Percentiles rank a stretch among this genome's conserved stretches.
phyloP scores from a whole-genome alignment of 2,797 vertebrate genomes.

The Cyclura pinguis region DNA sequence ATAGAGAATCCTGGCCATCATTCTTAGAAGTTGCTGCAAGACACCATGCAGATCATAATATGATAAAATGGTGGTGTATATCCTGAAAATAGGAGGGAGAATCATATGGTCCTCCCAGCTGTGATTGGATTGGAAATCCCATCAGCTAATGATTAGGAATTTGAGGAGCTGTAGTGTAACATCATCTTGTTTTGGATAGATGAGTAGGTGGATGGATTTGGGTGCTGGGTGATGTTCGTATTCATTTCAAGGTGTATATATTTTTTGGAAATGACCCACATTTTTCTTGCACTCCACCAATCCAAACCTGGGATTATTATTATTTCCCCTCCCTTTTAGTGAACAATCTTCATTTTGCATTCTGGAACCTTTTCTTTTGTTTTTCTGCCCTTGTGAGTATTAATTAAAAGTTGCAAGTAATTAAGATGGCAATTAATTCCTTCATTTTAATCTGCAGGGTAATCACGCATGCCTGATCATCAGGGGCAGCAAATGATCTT shows the following conservation, averaged over 20 bases:
- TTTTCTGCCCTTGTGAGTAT: conserved; percentile 67
- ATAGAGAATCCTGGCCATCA: background rate
- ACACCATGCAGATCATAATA: background rate
- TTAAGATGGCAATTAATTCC: conserved; percentile 77
- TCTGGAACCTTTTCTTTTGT: conserved; percentile 54
- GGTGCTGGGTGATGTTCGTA: conserved; percentile 6
- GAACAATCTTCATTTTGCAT: conserved; percentile 65
- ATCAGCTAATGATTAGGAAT: too few relatives aligned
- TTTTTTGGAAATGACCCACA: conserved; percentile 6
- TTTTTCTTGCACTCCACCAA: conserved; percentile 13
- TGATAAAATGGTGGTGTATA: background rate
- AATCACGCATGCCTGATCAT: conserved; percentile 70
- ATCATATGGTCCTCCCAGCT: too few relatives aligned
- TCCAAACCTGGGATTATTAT: conserved; percentile 55
- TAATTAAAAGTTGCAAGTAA: conserved; percentile 75
- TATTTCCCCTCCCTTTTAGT: conserved; percentile 50
- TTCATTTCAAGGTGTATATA: background rate
- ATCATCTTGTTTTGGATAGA: too few relatives aligned
- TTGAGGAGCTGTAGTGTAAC: too few relatives aligned
- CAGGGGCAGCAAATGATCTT: conserved; percentile 42
- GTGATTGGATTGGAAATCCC: too few relatives aligned
- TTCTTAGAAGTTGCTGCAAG: background rate
- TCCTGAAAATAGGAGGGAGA: background rate
- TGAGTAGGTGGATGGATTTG: too few relatives aligned
- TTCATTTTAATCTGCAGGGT: conserved; percentile 73